Base-by-base conservation (phyloP, 2,797 vertebrate species). In the Muraenolepis orangiensis region DNA sequence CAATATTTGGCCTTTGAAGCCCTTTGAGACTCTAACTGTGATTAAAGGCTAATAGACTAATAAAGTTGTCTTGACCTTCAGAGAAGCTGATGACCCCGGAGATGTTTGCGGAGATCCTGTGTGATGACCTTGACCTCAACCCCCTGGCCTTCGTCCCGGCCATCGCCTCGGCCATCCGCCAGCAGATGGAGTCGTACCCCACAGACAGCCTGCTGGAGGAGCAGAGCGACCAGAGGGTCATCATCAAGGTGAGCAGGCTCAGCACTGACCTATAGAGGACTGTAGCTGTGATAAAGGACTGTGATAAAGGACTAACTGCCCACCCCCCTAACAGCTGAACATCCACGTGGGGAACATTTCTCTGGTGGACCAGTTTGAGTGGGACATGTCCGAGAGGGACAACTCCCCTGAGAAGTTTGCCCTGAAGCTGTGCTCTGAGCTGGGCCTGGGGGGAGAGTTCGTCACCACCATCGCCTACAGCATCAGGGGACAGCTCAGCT, bases 381-480 rank as follows among this genome's bases (percentile, higher is more conserved):
- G 98, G 98, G 98, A 99, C 93, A 99, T 99, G 98, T 98, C 97
- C 0, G 98, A 99, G 93, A 95, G 95, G 87, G 97, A 99, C 87
- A 99, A 99, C 83, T 98, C 97, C 0, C 98, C 98, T 0, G 98
- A 99, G 90, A 97, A 96, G 16, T 99, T 99, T 82, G 98, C 98
- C 12, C 91, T 99, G 92, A 98, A 98, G 92, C 93, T 99, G 77
- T 99, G 98, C 90, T 98, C 97, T 0, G 98, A 99, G 90, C 94
- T 99, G 3, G 98, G 98, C 18, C 92, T 99, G 13, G 98, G 98
- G 0, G 98, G 98, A 64, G 98, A 99, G 85, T 99, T 99, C 57
- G 98, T 99, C 87, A 99, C 98, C 78, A 99, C 98, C 12, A 98
- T 99, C 1, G 97, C 98, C 0, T 99, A 99, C 93, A 99, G 98